Conservation (phyloP, 1,140 invertebrate genomes). For the Bombus ignitus region DNA sequence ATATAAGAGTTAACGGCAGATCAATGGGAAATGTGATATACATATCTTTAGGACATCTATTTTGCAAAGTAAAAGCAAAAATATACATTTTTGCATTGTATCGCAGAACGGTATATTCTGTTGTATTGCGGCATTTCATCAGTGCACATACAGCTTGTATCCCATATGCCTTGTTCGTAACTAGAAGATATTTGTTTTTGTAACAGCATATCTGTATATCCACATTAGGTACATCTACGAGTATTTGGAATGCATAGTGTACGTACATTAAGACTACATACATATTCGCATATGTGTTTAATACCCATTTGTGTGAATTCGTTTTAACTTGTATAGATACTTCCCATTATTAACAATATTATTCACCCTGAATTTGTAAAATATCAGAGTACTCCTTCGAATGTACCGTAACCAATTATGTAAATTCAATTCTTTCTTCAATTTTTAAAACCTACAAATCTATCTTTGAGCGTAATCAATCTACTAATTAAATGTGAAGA, state of each 20-base stretch:
- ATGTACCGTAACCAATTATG: not conserved
- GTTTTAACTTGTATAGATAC: constrained; percentile 39
- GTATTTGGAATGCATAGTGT: constrained; percentile 63
- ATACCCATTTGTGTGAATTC: constrained; percentile 52
- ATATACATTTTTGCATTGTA: constrained; percentile 2
- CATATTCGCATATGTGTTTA: constrained; percentile 20
- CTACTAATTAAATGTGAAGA: constrained; percentile 66
- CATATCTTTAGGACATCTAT: not conserved
- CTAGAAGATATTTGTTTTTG: constrained; percentile 41
- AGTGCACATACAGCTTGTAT: constrained; percentile 44
- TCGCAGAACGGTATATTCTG: constrained; percentile 5
- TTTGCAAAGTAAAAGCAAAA: not conserved
- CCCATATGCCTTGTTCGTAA: constrained; percentile 45
- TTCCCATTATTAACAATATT: constrained; percentile 34
- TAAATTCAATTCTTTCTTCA: constrained; percentile 31
- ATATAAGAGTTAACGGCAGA: not conserved
- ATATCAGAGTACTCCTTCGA: constrained; percentile 22
- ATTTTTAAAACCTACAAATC: not conserved
- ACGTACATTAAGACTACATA: constrained; percentile 55
- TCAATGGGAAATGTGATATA: not conserved
- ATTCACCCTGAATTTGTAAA: constrained; percentile 23
- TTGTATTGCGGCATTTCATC: constrained; percentile 36
- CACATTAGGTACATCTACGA: constrained; percentile 55
- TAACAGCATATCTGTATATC: constrained; percentile 39
- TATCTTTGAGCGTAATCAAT: constrained; percentile 47